These are phyloP conservation scores for Saturnia pavonia DNA, from an alignment of 2,888 invertebrate genomes.

Conservation along the genomic window DNA sequence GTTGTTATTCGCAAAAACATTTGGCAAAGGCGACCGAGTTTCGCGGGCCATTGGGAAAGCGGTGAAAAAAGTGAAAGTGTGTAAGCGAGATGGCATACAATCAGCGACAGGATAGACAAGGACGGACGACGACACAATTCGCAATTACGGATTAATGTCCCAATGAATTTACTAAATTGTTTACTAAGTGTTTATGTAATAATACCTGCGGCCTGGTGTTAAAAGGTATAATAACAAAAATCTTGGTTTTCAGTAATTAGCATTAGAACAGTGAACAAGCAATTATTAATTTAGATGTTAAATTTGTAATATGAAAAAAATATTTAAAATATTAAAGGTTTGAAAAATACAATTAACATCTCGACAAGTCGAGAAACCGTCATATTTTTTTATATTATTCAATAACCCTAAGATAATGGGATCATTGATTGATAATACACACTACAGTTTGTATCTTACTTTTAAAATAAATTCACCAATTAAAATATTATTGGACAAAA, in stretches of 20 bases:
- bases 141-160: slow-evolving; percentile 35
- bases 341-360: too few relatives aligned
- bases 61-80: slow-evolving; percentile 75
- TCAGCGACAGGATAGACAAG: slow-evolving; percentile 40
- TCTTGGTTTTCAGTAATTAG: too few relatives aligned
- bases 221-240: too few relatives aligned
- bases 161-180: background rate
- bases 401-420: too few relatives aligned
- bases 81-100: slow-evolving; percentile 48
- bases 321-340: too few relatives aligned
- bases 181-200: background rate
- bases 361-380: too few relatives aligned
- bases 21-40: slow-evolving; percentile 68
- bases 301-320: too few relatives aligned
- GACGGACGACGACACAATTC: slow-evolving; percentile 47
- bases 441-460: background rate
- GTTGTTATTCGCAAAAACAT: slow-evolving; percentile 58
- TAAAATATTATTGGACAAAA: too few relatives aligned
- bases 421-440: too few relatives aligned
- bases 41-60: slow-evolving; percentile 71
- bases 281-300: too few relatives aligned
- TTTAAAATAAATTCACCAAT: background rate
- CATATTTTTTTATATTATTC: too few relatives aligned
- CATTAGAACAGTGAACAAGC: too few relatives aligned
- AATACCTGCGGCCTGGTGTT: background rate